Conservation (phyloP, 1,140 invertebrate species). For the Gerris buenoi region DNA sequence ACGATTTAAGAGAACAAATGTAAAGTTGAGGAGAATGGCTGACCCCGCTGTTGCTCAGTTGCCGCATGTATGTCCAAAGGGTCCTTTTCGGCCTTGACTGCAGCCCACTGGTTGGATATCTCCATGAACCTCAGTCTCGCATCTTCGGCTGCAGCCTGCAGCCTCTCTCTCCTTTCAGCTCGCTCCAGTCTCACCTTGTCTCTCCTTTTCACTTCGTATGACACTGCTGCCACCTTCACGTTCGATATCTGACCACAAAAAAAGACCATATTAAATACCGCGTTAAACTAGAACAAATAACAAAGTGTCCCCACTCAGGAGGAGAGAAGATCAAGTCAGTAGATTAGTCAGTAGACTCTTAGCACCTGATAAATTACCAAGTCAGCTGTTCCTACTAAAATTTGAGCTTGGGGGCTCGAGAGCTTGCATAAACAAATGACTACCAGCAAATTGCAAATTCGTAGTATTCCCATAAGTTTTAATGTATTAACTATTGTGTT, state of each 20-base stretch:
- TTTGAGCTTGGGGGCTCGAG: background rate
- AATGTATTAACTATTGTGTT: too few relatives aligned
- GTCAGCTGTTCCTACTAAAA: background rate
- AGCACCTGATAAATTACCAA: background rate
- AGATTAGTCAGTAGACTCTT: background rate
- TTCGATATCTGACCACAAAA: background rate
- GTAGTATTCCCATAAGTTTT: too few relatives aligned
- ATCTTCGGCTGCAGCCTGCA: background rate
- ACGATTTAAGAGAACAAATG: too few relatives aligned
- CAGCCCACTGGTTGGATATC: background rate
- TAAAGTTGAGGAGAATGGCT: too few relatives aligned
- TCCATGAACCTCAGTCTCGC: background rate
- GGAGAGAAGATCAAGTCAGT: background rate
- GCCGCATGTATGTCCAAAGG: background rate
- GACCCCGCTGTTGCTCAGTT: background rate
- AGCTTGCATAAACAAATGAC: too few relatives aligned
- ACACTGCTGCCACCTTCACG: background rate
- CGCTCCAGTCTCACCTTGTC: background rate
- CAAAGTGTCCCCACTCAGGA: background rate
- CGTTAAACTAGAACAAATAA: background rate
- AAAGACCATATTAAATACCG: background rate
- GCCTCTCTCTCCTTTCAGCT: background rate
- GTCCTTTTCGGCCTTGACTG: background rate
- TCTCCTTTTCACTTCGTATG: slow-evolving; percentile 2
- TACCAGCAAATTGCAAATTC: too few relatives aligned